A percentile compares a stretch with the other conserved stretches of the same genome.
These are phyloP conservation scores for Chrysocyon brachyurus DNA, from an alignment of 2,797 vertebrate species.

Conservation along the genomic window DNA sequence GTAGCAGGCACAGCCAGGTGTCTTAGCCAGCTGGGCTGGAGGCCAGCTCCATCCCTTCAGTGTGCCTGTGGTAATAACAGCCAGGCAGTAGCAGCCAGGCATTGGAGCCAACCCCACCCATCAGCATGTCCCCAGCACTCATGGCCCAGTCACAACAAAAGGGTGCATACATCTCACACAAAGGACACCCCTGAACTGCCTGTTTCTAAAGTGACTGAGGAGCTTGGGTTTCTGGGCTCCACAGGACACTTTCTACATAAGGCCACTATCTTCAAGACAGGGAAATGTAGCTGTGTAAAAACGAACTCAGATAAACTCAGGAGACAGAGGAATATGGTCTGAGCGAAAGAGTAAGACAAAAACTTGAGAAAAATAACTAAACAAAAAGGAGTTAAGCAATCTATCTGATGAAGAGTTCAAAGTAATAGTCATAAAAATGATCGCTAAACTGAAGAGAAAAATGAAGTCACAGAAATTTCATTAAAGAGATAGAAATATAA, in stretches of 20 bases:
- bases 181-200: not conserved
- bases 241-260: not conserved
- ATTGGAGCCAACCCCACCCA: not conserved
- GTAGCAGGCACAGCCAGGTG: not conserved
- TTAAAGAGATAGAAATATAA: not conserved
- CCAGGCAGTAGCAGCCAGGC: not conserved
- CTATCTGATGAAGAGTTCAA: not conserved
- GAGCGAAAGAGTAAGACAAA: not conserved
- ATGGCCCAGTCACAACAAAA: not conserved
- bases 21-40: not conserved
- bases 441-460: not conserved
- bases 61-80: not conserved
- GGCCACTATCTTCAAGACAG: not conserved
- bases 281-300: not conserved
- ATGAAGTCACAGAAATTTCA: not conserved
- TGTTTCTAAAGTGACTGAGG: not conserved
- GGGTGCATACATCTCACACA: not conserved
- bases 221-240: not conserved
- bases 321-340: not conserved
- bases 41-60: not conserved
- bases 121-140: not conserved
- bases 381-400: not conserved
- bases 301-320: not conserved
- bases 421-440: not conserved
- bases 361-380: not conserved